Evolutionary conservation across 1,140 invertebrate species (phyloP), one percentile per base, ranked within the genome.

Genomic region (Drosophila serrata): DNA sequence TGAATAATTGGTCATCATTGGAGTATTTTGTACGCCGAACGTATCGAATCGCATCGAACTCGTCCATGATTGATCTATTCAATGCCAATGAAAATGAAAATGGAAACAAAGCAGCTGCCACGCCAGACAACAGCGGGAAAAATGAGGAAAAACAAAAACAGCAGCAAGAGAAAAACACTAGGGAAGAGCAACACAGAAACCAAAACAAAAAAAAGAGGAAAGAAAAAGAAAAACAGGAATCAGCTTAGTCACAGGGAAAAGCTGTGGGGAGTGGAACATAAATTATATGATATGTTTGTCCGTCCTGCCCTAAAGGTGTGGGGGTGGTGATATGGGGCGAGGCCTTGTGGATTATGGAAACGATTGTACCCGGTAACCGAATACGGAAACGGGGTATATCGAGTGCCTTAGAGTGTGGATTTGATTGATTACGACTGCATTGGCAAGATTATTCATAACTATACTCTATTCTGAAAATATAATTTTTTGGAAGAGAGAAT

Each of bases 1-100:
- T 84, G 85, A 87, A 87, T 87, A 87, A 87, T 87, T 87, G 84
- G 80, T 87, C 78, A 87, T 87, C 80, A 87, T 90, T 90, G 82
- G 80, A 75, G 80, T 65, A 84, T 87, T 87, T 87, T 88, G 84
- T 88, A 74, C 73, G 76, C 67, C 72, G 70, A 75, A 65, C 78
- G 51, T 55, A 55, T 55, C 67, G 68, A 59, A 48, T 35, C 37
- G 40, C 68, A 33, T 19, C 42, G 68, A 72, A 43, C 53, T 58
- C 82, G 65, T 72, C 62, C 84, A 90, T 87, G 84, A 87, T 87
- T 87, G 84, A 87, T 87, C 84, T 87, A 78, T 84, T 62, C 73
- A 69, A 60, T 79, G 82, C 82, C 82, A 85, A 88, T 77, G 80
- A 84, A 84, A 88, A 87, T 72, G 79, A 76, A 77, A 78, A 79